Conservation (phyloP, 2,888 invertebrate species). For the Petrophora chlorosata region DNA sequence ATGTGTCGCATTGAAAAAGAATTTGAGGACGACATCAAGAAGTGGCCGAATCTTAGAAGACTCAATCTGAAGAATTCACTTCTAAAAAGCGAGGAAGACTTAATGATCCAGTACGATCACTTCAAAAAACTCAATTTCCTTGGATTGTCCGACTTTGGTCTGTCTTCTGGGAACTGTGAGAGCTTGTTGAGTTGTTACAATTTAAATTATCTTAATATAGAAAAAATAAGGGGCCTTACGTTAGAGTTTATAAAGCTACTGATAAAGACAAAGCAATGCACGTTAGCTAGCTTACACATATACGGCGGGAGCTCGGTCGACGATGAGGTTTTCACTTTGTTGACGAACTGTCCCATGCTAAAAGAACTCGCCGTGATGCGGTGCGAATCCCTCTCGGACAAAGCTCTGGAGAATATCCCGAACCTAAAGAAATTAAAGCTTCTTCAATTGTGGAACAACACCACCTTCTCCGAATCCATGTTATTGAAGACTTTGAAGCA, state of each 20-base stretch:
- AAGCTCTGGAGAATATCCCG: slow-evolving; percentile 56
- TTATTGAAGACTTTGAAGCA: slow-evolving; percentile 61
- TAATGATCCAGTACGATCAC: slow-evolving; percentile 59
- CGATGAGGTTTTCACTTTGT: slow-evolving; percentile 58
- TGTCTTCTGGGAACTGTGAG: slow-evolving; percentile 60
- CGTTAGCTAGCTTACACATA: slow-evolving; percentile 62
- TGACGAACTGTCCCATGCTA: slow-evolving; percentile 63
- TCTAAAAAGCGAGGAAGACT: slow-evolving; percentile 48
- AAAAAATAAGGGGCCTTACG: slow-evolving; percentile 67
- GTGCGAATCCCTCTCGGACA: slow-evolving; percentile 71
- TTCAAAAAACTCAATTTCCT: slow-evolving; percentile 59
- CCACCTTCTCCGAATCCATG: slow-evolving; percentile 61
- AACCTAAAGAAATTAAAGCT: slow-evolving; percentile 56
- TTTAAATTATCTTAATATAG: slow-evolving; percentile 68
- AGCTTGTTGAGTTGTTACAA: slow-evolving; percentile 60
- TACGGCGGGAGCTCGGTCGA: slow-evolving; percentile 69
- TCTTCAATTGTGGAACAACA: slow-evolving; percentile 76
- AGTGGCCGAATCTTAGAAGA: slow-evolving; percentile 64
- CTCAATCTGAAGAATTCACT: slow-evolving; percentile 72
- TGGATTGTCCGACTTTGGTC: slow-evolving; percentile 73
- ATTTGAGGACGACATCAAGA: slow-evolving; percentile 59
- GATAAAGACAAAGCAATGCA: slow-evolving; percentile 57
- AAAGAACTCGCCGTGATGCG: slow-evolving; percentile 69
- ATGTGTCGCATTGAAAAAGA: slow-evolving; percentile 71
- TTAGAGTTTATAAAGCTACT: slow-evolving; percentile 60